Evolutionary conservation across 2,888 invertebrate species (phyloP), one percentile per base, ranked within the genome.

Genomic region (Perdita meconis): DNA sequence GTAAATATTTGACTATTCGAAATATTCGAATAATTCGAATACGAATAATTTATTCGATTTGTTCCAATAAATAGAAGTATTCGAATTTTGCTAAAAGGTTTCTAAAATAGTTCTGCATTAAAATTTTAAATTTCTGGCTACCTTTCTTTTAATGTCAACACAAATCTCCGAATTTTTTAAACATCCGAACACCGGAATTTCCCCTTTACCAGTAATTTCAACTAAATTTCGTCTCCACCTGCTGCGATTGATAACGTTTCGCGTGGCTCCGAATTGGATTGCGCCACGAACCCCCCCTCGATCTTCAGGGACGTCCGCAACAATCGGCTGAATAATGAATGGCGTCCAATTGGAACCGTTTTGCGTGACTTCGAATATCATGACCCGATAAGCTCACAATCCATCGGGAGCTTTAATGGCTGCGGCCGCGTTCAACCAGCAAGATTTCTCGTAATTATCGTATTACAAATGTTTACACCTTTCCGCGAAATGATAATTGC

Each of bases 401-500:
- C 34, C 42, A 22, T 34, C 30, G 47, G 34, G 61, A 61, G 61
- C 47, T 61, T 61, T 50, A 34, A 61, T 36, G 19, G 47, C 47
- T n/a, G 47, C 36, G 34, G n/a, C n/a, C 34, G 36, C 47, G 47
- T 22, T 61, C 34, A 34, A 24, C 47, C 34, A 50, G 34, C 36
- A 36, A 50, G 34, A 36, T 61, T 61, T 34, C 30, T 30, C 22
- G 30, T 30, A 30, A 30, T 30, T 30, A 30, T 30, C 30, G 2
- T 6, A 6, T 10, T 8, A 22, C 19, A 12, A 34, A 61, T 34
- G 34, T 53, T 53, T 53, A 34, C 34, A 53, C 34, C 16, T 16
- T 34, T 16, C n/a, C 30, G 34, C 34, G 12, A 6, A 53, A 51
- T 30, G 13, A 12, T 36, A 22, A 22, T 61, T 50, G 34, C 42